phyloP scores from a whole-genome alignment of 2,888 invertebrate species.

The Eulithis prunata region DNA sequence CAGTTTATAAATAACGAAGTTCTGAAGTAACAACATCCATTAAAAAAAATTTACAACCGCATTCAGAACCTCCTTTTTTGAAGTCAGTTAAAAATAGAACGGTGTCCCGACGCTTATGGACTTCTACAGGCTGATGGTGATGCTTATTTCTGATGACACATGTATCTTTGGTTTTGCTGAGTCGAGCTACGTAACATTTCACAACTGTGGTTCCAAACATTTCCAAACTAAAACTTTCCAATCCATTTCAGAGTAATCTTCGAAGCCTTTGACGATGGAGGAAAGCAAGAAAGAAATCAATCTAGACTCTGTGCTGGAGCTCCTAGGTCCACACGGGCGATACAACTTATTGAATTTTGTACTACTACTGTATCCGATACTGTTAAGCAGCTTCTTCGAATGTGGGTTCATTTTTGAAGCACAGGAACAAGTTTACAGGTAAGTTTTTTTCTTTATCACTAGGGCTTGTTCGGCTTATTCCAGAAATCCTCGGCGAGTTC shows the following conservation, averaged over 20 bases:
- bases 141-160: no score
- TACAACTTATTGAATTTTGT: conserved; percentile 77
- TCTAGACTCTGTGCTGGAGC: conserved; percentile 75
- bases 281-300: conserved; percentile 76
- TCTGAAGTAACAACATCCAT: no score
- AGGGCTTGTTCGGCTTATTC: no score
- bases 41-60: no score
- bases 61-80: no score
- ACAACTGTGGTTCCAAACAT: background rate
- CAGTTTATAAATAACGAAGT: no score
- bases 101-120: no score
- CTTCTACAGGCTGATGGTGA: no score
- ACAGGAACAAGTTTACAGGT: conserved; percentile 71
- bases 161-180: no score
- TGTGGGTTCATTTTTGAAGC: conserved; percentile 80
- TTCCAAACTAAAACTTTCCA: conserved; percentile 41
- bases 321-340: conserved; percentile 74
- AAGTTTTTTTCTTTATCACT: conserved; percentile 29
- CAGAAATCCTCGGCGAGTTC: no score
- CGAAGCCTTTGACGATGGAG: conserved; percentile 54
- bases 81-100: no score
- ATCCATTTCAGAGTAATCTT: conserved; percentile 53
- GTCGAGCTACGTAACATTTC: background rate
- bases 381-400: conserved; percentile 76
- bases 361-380: conserved; percentile 69